Conservation (phyloP, 2,888 invertebrate genomes). For the Helobdella robusta region DNA sequence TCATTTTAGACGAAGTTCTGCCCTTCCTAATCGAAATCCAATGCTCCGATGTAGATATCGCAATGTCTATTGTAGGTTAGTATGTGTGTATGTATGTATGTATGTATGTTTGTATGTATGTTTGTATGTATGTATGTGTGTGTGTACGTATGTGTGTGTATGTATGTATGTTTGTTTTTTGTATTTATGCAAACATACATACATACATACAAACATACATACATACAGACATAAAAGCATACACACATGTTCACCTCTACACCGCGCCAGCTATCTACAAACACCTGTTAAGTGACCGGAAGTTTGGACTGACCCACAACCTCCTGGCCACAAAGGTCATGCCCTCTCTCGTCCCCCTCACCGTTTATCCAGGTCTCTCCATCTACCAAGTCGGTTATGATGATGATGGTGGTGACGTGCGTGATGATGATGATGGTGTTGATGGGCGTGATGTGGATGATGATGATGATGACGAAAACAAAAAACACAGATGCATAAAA, state of each 20-base stretch:
- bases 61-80: constrained; percentile 81
- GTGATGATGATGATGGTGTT: constrained; percentile 21
- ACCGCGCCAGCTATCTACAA: constrained; percentile 70
- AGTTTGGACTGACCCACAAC: constrained; percentile 77
- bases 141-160: neutral
- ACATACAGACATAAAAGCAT: neutral
- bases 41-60: constrained; percentile 76
- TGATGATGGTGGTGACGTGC: constrained; percentile 7
- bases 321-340: constrained; percentile 86
- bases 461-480: no score
- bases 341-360: constrained; percentile 81
- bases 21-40: constrained; percentile 77
- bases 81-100: constrained; percentile 30
- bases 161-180: neutral
- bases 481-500: no score
- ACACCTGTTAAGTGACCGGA: constrained; percentile 77
- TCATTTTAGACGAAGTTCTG: constrained; percentile 79
- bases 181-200: neutral
- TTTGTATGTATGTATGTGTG: constrained; percentile 12
- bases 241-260: neutral
- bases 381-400: constrained; percentile 62
- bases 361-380: constrained; percentile 75
- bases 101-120: constrained; percentile 29
- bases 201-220: neutral
- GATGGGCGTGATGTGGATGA: no score